phyloP scores from a whole-genome alignment of 30 jellyfish, hydroid and myxozoan genomes.

The Aurelia coerulea region DNA sequence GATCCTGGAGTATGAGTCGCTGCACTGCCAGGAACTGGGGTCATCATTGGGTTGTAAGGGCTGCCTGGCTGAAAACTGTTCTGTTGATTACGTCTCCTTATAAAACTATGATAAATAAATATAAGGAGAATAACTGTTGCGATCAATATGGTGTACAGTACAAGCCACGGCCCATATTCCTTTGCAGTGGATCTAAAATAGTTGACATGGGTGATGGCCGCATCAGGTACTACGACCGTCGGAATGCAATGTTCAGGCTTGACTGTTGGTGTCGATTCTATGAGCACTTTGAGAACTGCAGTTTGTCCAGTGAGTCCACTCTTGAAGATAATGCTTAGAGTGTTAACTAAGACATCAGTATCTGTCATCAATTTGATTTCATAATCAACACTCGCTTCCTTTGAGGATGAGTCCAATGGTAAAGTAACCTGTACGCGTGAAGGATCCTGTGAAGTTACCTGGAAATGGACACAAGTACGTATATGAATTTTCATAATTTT shows the following conservation, averaged over 20 bases:
- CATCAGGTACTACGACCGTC: too few relatives aligned
- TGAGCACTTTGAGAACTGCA: background rate
- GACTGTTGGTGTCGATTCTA: constrained; percentile 8
- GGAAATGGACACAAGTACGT: too few relatives aligned
- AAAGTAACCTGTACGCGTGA: background rate
- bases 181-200: background rate
- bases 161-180: constrained; percentile 40
- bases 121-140: constrained; percentile 66
- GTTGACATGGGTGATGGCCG: background rate
- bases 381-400: background rate
- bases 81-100: constrained; percentile 30
- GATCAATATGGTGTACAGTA: constrained; percentile 50
- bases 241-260: background rate
- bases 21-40: too few relatives aligned
- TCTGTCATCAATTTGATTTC: background rate
- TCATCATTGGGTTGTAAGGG: constrained; percentile 11
- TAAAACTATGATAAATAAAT: constrained; percentile 40
- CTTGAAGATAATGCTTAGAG: background rate
- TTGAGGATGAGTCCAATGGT: background rate
- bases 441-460: background rate
- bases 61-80: constrained; percentile 24
- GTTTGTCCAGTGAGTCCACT: constrained; percentile 30
- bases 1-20: constrained; percentile 9
- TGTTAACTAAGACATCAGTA: background rate
- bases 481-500: too few relatives aligned